Base-by-base conservation (phyloP, 2,888 invertebrate species). In the Dascillus cervinus region DNA sequence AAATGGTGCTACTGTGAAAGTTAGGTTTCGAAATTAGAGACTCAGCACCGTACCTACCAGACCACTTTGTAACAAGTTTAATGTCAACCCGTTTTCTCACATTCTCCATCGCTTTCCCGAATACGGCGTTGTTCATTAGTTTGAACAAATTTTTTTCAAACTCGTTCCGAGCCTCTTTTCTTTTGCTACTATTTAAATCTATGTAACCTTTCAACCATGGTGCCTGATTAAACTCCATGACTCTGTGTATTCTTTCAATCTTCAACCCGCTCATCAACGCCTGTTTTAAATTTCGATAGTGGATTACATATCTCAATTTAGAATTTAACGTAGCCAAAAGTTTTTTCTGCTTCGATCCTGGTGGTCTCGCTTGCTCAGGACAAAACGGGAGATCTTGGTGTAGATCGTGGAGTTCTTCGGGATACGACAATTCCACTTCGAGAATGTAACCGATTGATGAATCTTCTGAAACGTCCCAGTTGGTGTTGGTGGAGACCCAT, bases 61-160 rank as follows among this genome's bases (percentile, higher is more conserved):
- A 1, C 23, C 23, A 30, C 17, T 14, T 14, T 10, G 29, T 26
- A 6, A 20, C 25, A 14, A 46, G 46, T 11, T 32, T 15, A 5
- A 23, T 22, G 4, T 13, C 10, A 2, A n/a, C 3, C 8, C 14
- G 12, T n/a, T 30, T 30, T 3, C 17, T 10, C n/a, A 26, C 29
- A 48, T 65, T 65, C 44, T 64, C 63, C 55, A 65, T 63, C 1
- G 58, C 58, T 48, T 64, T 62, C 1, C 62, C 60, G 40, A 55
- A 62, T 1, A 60, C 41, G 1, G 56, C 40, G 39, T 65, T 65
- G 25, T 58, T 62, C 51, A 60, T 55, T 6, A 60, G 39, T 41
- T 65, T 63, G 33, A 44, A 63, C 33, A 58, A 55, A 40, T 60
- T 53, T 50, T 60, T 62, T 40, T 62, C 53, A 44, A 60, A 64